These are phyloP conservation scores for Brachynemurus nebulosus DNA, from an alignment of 2,888 invertebrate genomes.

Conservation along the genomic window DNA sequence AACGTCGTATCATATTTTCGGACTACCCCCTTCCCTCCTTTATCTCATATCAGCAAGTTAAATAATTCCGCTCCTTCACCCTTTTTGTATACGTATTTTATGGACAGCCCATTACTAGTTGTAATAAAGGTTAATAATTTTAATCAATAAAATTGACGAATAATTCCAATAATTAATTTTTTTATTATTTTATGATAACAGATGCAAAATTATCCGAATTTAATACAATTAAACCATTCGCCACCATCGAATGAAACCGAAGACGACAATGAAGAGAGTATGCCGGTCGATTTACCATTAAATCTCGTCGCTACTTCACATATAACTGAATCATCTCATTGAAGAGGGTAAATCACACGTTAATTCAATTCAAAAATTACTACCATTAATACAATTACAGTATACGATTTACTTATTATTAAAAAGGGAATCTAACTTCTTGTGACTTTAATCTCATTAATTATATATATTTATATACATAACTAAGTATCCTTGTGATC, in stretches of 20 bases:
- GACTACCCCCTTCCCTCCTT: no score
- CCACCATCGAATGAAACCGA: conserved; percentile 22
- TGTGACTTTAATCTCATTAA: neutral
- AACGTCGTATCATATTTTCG: no score
- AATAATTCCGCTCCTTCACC: no score
- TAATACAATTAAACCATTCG: conserved; percentile 24
- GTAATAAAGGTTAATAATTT: neutral
- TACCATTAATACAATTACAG: neutral
- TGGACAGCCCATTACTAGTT: neutral
- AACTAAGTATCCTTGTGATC: neutral
- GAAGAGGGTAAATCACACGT: conserved; percentile 20
- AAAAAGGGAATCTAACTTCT: no score
- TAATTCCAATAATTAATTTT: conserved; percentile 6
- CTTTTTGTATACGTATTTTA: no score
- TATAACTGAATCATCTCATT: conserved; percentile 47
- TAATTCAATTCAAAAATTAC: no score
- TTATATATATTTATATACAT: conserved; percentile 1
- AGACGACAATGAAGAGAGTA: conserved; percentile 32
- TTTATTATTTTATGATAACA: no score
- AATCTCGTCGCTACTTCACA: conserved; percentile 53
- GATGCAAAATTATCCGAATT: conserved; percentile 26
- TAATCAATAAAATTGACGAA: neutral
- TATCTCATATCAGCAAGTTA: no score
- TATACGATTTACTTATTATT: neutral
- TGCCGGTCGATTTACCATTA: conserved; percentile 47